Percentiles rank a stretch among this genome's conserved stretches.
Conservation (phyloP, 2,797 vertebrate species). For the Tragopan temminckii region DNA sequence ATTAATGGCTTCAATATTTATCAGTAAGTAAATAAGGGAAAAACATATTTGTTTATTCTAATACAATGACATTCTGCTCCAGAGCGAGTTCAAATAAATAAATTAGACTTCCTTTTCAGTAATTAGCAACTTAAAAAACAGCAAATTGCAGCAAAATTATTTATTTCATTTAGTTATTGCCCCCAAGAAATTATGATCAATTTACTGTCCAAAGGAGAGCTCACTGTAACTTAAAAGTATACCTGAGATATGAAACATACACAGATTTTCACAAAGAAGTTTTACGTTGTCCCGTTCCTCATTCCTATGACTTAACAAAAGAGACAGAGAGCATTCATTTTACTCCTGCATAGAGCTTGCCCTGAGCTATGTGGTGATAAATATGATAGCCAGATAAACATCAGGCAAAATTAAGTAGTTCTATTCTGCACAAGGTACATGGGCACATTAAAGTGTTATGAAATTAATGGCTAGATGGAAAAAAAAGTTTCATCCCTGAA, state of each 20-base stretch:
- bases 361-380: background rate
- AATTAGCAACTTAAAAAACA: background rate
- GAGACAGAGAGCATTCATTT: background rate
- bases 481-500: background rate
- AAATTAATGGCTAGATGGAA: background rate
- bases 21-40: too few species aligned
- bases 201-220: background rate
- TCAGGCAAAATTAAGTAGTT: slow-evolving; percentile 12
- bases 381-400: background rate
- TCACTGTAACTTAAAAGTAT: background rate
- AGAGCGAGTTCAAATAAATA: background rate
- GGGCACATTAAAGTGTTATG: background rate
- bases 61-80: background rate
- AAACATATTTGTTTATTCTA: background rate
- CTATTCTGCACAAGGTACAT: background rate
- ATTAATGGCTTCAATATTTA: too few species aligned
- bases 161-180: background rate
- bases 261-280: background rate
- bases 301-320: background rate
- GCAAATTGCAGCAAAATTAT: background rate
- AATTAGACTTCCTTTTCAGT: background rate
- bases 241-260: background rate
- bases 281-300: background rate
- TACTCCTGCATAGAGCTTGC: background rate
- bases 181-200: background rate